These are phyloP conservation scores for Sceloporus tristichus DNA, from an alignment of 2,113 vertebrate species.

Conservation along the genomic window DNA sequence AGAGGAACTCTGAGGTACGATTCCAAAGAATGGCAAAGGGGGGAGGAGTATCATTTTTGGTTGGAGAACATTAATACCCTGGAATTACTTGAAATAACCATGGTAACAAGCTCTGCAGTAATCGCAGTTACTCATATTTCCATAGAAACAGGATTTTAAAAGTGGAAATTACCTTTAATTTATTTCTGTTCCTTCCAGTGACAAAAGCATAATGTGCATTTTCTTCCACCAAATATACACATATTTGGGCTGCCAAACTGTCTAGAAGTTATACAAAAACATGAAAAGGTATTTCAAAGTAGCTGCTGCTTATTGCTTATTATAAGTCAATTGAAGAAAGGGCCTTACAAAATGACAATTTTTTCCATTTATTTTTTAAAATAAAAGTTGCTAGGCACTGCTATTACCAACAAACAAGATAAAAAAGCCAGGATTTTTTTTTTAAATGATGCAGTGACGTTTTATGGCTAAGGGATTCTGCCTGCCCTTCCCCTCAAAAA, in stretches of 20 bases:
- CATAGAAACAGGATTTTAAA: constrained; percentile 71
- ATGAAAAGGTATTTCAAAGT: constrained; percentile 56
- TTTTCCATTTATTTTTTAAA: constrained; percentile 24
- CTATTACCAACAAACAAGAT: constrained; percentile 19
- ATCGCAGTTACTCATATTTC: constrained; percentile 68
- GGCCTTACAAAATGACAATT: constrained; percentile 36
- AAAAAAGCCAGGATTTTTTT: background rate
- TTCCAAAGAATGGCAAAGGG: constrained; percentile 51
- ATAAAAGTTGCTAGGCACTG: constrained; percentile 29
- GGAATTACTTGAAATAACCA: constrained; percentile 75
- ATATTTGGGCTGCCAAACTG: constrained; percentile 57
- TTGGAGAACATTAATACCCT: constrained; percentile 70
- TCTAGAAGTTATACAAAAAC: constrained; percentile 66
- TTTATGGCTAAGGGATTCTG: background rate
- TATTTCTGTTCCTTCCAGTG: constrained; percentile 64
- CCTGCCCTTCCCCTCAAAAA: background rate
- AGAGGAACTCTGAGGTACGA: constrained; percentile 31
- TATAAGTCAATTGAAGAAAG: constrained; percentile 35
- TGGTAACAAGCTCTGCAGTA: constrained; percentile 73
- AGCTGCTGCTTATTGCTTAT: constrained; percentile 52
- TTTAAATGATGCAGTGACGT: background rate
- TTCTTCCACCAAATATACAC: constrained; percentile 50
- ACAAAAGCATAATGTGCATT: constrained; percentile 54
- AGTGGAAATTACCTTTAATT: constrained; percentile 71
- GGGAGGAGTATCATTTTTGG: constrained; percentile 58